Base-by-base conservation (phyloP, 2,797 vertebrate species). In the Aeoliscus strigatus region DNA sequence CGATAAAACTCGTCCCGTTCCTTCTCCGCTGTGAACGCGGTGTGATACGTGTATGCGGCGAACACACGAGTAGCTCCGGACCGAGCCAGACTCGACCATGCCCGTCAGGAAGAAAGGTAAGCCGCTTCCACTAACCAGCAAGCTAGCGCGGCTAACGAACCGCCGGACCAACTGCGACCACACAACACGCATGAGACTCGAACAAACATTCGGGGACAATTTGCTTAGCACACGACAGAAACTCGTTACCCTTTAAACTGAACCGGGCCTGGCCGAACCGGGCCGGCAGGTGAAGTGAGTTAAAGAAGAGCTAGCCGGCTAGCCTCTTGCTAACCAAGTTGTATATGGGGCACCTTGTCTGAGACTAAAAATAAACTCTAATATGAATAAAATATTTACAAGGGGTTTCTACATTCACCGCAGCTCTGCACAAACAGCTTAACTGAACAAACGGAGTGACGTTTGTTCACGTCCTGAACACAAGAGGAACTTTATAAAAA, bases 31-130 rank as follows among this genome's bases (percentile, higher is more conserved):
- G n/a, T n/a, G n/a, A n/a, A n/a, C n/a, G n/a, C n/a, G n/a, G n/a
- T n/a, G n/a, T n/a, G n/a, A n/a, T n/a, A n/a, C n/a, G n/a, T n/a
- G n/a, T n/a, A n/a, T n/a, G n/a, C n/a, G n/a, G n/a, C n/a, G n/a
- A n/a, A n/a, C n/a, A n/a, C n/a, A n/a, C n/a, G n/a, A n/a, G n/a
- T n/a, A n/a, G 62, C 39, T 14, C 51, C 62, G 54, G 51, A 44
- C 53, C 61, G 58, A 52, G 23, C 58, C 59, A 24, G 44, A 55
- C 65, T 51, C 39, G 9, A 61, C 64, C 82, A 96, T 96, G 94
- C 94, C 94, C 27, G 91, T 96, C 54, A 80, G 91, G 65, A 93
- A 91, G 68, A 93, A 93, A 91, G 94, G 94, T 94, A 86, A 89
- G 83, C 73, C 38, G 58, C 67, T 82, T 64, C 49, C 41, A 57